Conservation (phyloP, 2,797 vertebrate species). For the Alca torda region DNA sequence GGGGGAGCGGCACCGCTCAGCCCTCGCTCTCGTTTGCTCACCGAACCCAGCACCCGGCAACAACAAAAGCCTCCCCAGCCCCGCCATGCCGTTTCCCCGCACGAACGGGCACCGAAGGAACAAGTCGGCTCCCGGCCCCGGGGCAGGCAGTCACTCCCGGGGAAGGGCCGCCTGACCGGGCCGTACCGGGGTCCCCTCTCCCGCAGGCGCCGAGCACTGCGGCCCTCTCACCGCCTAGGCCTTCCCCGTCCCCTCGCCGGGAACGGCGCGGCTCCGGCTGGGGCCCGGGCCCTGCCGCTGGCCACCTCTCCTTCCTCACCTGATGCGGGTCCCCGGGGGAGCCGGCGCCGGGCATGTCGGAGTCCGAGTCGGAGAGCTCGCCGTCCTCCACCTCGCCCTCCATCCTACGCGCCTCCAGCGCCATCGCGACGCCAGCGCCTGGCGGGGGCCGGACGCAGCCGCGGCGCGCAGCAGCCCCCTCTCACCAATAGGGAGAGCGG, state of each 20-base stretch:
- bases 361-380: conserved; percentile 86
- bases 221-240: neutral
- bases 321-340: conserved; percentile 40
- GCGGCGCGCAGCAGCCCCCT: neutral
- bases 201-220: no score
- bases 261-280: neutral
- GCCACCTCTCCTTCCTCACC: neutral
- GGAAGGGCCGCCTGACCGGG: fast-evolving
- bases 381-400: conserved; percentile 88
- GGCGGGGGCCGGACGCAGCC: neutral
- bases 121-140: neutral
- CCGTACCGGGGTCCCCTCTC: fast-evolving
- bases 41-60: fast-evolving
- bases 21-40: neutral
- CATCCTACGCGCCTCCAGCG: conserved; percentile 69
- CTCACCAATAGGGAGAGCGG: neutral
- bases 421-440: conserved; percentile 37
- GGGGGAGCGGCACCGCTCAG: fast-evolving
- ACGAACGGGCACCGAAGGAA: fast-evolving
- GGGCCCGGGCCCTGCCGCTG: neutral
- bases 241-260: neutral
- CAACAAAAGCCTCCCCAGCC: neutral
- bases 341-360: conserved; percentile 78
- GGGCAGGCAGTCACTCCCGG: fast-evolving
- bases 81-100: fast-evolving